Conservation (phyloP, 37 sponge, comb jelly and placozoan genomes). For the Oopsacas minuta region DNA sequence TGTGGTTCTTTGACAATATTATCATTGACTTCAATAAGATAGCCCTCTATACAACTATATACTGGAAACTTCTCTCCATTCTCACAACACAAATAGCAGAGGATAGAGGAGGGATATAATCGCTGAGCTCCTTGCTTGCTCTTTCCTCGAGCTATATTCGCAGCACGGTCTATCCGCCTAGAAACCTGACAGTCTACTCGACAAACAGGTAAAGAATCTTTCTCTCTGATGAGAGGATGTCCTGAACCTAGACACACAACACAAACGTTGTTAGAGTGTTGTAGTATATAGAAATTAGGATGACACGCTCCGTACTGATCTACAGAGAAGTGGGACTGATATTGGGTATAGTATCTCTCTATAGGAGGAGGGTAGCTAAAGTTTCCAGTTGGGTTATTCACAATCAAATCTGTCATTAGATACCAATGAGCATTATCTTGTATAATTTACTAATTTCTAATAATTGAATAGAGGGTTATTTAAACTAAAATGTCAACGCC, state of each 20-base stretch:
- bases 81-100: neutral
- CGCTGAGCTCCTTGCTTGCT: conserved; percentile 11
- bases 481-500: too few relatives aligned
- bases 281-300: neutral
- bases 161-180: neutral
- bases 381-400: neutral
- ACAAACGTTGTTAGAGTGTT: neutral
- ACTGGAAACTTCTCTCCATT: neutral
- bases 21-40: conserved; percentile 4
- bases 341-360: neutral
- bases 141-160: neutral
- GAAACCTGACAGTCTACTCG: neutral
- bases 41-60: neutral
- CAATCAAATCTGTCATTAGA: neutral
- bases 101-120: neutral
- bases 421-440: too few relatives aligned
- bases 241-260: neutral
- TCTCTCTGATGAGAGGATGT: neutral
- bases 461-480: too few relatives aligned
- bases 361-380: neutral
- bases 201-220: neutral
- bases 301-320: neutral
- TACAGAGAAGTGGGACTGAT: conserved; percentile 7
- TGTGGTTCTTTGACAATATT: neutral
- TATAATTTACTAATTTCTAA: too few relatives aligned